These are phyloP conservation scores for Deladenus siricidicola DNA, from an alignment of 2,888 invertebrate species.

Conservation along the genomic window DNA sequence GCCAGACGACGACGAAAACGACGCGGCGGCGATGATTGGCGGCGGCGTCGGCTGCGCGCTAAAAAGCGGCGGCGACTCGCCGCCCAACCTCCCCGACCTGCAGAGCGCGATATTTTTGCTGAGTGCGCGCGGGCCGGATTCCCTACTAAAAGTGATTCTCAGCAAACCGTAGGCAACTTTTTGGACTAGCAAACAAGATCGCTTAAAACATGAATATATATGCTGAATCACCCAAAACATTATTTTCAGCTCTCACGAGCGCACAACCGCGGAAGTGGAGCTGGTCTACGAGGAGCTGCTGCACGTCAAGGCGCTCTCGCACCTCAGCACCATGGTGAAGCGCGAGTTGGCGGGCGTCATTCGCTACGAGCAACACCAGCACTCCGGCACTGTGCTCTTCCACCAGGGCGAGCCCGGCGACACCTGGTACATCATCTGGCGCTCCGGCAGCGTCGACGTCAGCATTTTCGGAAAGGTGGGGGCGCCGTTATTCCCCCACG, in stretches of 20 bases:
- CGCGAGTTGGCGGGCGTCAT: constrained; percentile 71
- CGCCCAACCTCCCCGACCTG: constrained; percentile 32
- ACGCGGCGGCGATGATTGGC: too few relatives aligned
- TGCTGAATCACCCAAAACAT: not conserved
- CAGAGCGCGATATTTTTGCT: constrained; percentile 59
- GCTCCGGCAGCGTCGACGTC: constrained; percentile 71
- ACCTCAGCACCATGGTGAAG: constrained; percentile 65
- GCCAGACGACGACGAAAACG: constrained; percentile 10
- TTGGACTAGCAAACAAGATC: not conserved
- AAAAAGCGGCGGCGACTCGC: not conserved
- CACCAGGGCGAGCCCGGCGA: constrained; percentile 68
- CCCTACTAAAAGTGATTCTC: constrained; percentile 70
- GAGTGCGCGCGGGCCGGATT: constrained; percentile 70
- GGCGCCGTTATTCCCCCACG: too few relatives aligned
- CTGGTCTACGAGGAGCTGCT: constrained; percentile 73
- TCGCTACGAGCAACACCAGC: constrained; percentile 71
- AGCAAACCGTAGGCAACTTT: constrained; percentile 66
- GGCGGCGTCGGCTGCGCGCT: too few relatives aligned
- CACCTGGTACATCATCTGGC: constrained; percentile 65
- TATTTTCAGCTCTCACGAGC: constrained; percentile 64
- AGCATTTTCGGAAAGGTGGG: constrained; percentile 69
- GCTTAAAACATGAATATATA: not conserved
- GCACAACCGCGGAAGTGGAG: constrained; percentile 71
- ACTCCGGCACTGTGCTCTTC: constrained; percentile 64
- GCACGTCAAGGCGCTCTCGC: constrained; percentile 72